Conservation (phyloP, 2,113 vertebrate species). For the Rhinopomastus cyanomelas region DNA sequence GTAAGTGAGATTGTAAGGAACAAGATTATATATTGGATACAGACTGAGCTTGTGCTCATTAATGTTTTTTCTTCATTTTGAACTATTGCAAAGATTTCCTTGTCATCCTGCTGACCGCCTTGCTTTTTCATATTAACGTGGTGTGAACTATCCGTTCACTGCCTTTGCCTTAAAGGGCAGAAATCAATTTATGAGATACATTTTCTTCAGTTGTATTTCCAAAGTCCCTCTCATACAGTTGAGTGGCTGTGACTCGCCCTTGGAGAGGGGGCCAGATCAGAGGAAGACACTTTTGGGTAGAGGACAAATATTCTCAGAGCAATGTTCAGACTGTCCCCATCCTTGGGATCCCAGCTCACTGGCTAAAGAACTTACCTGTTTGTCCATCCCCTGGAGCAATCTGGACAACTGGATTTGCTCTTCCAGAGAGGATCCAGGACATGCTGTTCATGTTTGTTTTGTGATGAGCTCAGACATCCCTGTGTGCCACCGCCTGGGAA, state of each 20-base stretch:
- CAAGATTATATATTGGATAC: neutral
- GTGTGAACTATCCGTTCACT: neutral
- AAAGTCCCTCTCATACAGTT: neutral
- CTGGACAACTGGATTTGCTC: neutral
- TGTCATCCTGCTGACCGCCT: neutral
- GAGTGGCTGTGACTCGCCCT: neutral
- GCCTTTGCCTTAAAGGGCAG: neutral
- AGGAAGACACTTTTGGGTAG: neutral
- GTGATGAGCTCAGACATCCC: constrained; percentile 33
- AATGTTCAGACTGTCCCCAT: neutral
- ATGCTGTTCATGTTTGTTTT: neutral
- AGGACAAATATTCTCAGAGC: neutral
- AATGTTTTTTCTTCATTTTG: neutral
- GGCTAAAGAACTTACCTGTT: neutral
- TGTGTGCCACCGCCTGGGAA: constrained; percentile 25
- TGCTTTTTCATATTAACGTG: neutral
- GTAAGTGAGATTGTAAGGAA: neutral
- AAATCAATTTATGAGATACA: constrained; percentile 10
- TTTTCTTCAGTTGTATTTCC: constrained; percentile 6
- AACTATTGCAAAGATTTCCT: neutral
- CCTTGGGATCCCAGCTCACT: neutral
- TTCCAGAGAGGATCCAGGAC: neutral
- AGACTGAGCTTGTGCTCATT: neutral
- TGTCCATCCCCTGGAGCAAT: neutral
- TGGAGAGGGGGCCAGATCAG: neutral